Base-by-base conservation (phyloP, 2,113 vertebrate species). In the Mixornis gularis region DNA sequence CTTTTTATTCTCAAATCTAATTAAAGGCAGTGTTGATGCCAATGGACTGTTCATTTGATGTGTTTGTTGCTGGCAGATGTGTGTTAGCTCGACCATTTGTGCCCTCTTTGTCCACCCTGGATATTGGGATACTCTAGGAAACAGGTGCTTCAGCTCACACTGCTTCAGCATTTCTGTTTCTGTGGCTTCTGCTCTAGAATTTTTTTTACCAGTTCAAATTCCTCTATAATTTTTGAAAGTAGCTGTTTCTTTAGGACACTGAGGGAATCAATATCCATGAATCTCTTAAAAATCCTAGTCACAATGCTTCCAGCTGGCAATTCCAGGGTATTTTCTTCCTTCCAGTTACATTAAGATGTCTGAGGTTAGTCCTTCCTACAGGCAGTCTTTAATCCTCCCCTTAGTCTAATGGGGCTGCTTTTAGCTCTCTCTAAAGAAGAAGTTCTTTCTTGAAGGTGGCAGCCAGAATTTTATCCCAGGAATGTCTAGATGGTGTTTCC, bases 51-150 rank as follows among this genome's bases (percentile, higher is more conserved):
- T 58, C 13, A 25, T 46, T 34, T 51, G 17, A 5, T 10, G 5
- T 64, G 27, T 20, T 56, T 88, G n/a, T 11, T 43, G 52, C 44
- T 26, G n/a, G 68, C 41, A 22, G 44, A 8, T 29, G 18, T 38
- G 49, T 34, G 36, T 78, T 24, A 38, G 19, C 46, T 82, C 48
- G 9, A 4, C 30, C 13, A 0, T 2, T 9, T 30, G 41, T 73
- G 55, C 46, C 49, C 27, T 34, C 7, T 16, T 17, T 9, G 0
- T 20, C 24, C 17, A 1, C 29, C 34, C 34, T 59, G 36, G 40
- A 2, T 10, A 2, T 2, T 56, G 69, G 10, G 36, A 25, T 17
- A 40, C 64, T 38, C 2, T 1, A 30, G 30, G 26, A 21, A 7
- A 2, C 8, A 15, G 49, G 5, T n/a, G 17, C 41, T 72, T 62